Conservation (phyloP, 2,888 invertebrate genomes). For the Caenorhabditis drosophilae region DNA sequence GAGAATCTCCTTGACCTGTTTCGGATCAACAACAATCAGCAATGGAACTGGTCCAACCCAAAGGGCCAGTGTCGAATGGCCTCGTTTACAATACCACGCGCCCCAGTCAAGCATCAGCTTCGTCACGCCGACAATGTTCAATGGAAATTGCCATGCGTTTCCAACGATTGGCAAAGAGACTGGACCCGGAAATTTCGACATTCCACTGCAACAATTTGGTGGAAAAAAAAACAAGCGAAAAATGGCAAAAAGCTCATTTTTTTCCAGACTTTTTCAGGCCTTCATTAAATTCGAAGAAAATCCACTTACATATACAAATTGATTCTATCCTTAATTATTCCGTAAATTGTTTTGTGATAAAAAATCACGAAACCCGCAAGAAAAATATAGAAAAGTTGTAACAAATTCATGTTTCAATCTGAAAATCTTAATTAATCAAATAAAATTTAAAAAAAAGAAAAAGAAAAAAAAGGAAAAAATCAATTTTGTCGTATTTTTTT, state of each 20-base stretch:
- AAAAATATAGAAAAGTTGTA: neutral
- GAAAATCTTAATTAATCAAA: neutral
- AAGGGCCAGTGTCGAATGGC: slow-evolving; percentile 11
- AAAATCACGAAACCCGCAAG: slow-evolving; percentile 5
- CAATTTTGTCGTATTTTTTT: too few species aligned
- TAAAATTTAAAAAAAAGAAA: neutral
- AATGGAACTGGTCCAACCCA: slow-evolving; percentile 51
- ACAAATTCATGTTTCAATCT: slow-evolving; percentile 10
- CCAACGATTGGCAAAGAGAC: slow-evolving; percentile 23
- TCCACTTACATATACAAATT: slow-evolving; percentile 8
- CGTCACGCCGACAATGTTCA: slow-evolving; percentile 12
- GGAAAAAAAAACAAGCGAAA: neutral
- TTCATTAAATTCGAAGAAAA: neutral
- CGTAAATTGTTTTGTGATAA: slow-evolving; percentile 25
- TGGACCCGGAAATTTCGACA: slow-evolving; percentile 20
- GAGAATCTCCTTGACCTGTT: slow-evolving; percentile 54
- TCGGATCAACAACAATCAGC: slow-evolving; percentile 38
- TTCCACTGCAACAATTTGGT: slow-evolving; percentile 2
- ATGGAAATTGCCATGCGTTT: slow-evolving; percentile 18
- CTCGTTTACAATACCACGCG: slow-evolving; percentile 9
- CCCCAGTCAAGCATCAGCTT: slow-evolving; percentile 12
- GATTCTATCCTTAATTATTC: slow-evolving; percentile 11
- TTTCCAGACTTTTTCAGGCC: too few species aligned
- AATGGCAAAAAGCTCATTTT: too few species aligned
- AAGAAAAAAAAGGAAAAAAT: neutral